Conservation (phyloP, 2,888 invertebrate genomes). For the Calliopum simillimum region DNA sequence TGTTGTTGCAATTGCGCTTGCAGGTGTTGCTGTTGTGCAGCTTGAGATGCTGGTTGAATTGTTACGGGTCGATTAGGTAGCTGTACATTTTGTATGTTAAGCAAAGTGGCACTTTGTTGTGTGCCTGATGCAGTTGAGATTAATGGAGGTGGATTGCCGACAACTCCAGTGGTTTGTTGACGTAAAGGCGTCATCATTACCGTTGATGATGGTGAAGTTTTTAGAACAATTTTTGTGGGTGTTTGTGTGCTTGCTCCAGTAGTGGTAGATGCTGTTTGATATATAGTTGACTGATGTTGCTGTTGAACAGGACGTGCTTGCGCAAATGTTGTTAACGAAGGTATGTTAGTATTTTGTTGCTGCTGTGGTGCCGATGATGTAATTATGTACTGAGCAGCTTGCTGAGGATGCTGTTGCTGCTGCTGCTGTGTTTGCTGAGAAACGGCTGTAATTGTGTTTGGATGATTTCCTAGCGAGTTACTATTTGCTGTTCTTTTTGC, state of each 20-base stretch:
- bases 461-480: conserved; percentile 30
- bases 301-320: conserved; percentile 58
- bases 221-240: conserved; percentile 65
- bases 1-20: conserved; percentile 65
- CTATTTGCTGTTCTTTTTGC: conserved; percentile 54
- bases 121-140: conserved; percentile 54
- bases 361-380: conserved; percentile 58
- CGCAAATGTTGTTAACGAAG: conserved; percentile 63
- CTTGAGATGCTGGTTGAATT: conserved; percentile 66
- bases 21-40: conserved; percentile 65
- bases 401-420: conserved; percentile 43
- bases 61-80: conserved; percentile 65
- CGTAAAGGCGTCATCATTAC: conserved; percentile 62
- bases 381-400: conserved; percentile 60
- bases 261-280: conserved; percentile 57
- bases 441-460: conserved; percentile 38
- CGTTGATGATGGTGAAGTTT: conserved; percentile 65
- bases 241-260: conserved; percentile 55
- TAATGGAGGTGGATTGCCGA: conserved; percentile 66
- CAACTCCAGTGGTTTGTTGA: conserved; percentile 53
- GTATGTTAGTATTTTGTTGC: conserved; percentile 54
- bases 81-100: conserved; percentile 67
- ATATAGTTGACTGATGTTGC: conserved; percentile 60
- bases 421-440: conserved; percentile 38
- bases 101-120: conserved; percentile 59